Percentiles rank a stretch among this genome's conserved stretches.
These are phyloP conservation scores for Drosophila fulvimacula DNA, from an alignment of 2,888 invertebrate genomes.

Conservation along the genomic window DNA sequence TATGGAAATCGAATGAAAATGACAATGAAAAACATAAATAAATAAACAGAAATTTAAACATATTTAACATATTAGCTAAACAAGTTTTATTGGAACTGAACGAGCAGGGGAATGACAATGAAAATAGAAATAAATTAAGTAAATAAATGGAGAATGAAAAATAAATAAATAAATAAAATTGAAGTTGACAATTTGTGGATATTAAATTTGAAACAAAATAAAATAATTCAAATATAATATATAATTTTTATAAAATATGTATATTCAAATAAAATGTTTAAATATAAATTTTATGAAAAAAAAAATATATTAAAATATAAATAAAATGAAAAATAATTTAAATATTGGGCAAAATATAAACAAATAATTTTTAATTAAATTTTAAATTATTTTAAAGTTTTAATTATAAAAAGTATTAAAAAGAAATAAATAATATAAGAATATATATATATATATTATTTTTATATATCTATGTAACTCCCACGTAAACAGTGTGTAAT, in stretches of 20 bases:
- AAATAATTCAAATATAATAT: not conserved
- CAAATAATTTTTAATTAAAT: too few species aligned
- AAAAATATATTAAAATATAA: too few species aligned
- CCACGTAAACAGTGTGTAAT: not conserved
- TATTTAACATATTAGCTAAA: conserved; percentile 7
- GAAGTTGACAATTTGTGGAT: not conserved
- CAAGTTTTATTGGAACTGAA: not conserved
- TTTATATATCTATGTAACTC: too few species aligned
- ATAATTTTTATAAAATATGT: too few species aligned
- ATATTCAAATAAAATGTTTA: too few species aligned
- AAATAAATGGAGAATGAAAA: not conserved
- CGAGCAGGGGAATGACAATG: not conserved
- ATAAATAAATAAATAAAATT: not conserved
- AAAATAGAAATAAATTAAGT: not conserved
- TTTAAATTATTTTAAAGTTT: not conserved
- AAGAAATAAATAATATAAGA: not conserved
- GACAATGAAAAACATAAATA: conserved; percentile 4
- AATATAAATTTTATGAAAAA: not conserved
- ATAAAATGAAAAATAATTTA: too few species aligned
- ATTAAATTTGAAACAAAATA: not conserved
- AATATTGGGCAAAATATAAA: not conserved
- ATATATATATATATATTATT: too few species aligned
- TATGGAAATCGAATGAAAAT: conserved; percentile 34
- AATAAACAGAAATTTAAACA: conserved; percentile 22
- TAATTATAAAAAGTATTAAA: not conserved